A percentile compares a stretch with the other conserved stretches of the same genome.
Conservation (phyloP, 1,140 invertebrate genomes). For the Archivesica marissinica region DNA sequence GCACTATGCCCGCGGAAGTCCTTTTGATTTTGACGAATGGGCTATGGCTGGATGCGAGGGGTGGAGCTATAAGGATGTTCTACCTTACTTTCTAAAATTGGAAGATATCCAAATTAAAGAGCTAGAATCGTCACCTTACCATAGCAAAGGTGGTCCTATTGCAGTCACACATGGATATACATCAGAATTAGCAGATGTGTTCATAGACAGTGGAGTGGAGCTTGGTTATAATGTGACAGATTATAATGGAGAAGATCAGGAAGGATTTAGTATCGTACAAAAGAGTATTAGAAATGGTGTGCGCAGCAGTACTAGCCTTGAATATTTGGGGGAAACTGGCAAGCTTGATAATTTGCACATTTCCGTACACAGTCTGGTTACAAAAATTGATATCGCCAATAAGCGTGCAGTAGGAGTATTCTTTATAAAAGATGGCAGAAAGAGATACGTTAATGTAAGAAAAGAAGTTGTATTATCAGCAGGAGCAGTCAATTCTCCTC, state of each 20-base stretch:
- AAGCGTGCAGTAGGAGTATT: slow-evolving; percentile 34
- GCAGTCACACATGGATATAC: slow-evolving; percentile 65
- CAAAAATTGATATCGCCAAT: slow-evolving; percentile 33
- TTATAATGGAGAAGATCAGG: slow-evolving; percentile 63
- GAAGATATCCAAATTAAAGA: slow-evolving; percentile 72
- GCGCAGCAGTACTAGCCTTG: slow-evolving; percentile 10
- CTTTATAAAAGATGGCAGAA: neutral
- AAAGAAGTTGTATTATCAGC: slow-evolving; percentile 59
- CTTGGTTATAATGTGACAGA: slow-evolving; percentile 86
- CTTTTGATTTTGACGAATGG: slow-evolving; percentile 96
- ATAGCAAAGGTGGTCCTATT: slow-evolving; percentile 69
- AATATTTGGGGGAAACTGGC: slow-evolving; percentile 7
- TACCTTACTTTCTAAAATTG: slow-evolving; percentile 96
- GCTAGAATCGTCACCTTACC: slow-evolving; percentile 65
- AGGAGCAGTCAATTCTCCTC: slow-evolving; percentile 53
- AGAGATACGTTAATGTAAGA: slow-evolving; percentile 26
- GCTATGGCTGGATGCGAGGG: slow-evolving; percentile 93
- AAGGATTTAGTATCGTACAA: slow-evolving; percentile 39
- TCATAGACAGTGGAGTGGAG: slow-evolving; percentile 70
- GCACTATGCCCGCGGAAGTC: slow-evolving; percentile 96
- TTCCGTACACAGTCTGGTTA: neutral
- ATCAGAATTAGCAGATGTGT: slow-evolving; percentile 67
- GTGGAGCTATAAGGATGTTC: slow-evolving; percentile 87
- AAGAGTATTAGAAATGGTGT: slow-evolving; percentile 22
- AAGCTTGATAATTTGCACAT: slow-evolving; percentile 30